A percentile compares a stretch with the other conserved stretches of the same genome.
These are phyloP conservation scores for Vireo griseus DNA, from an alignment of 2,797 vertebrate species.

Conservation along the genomic window DNA sequence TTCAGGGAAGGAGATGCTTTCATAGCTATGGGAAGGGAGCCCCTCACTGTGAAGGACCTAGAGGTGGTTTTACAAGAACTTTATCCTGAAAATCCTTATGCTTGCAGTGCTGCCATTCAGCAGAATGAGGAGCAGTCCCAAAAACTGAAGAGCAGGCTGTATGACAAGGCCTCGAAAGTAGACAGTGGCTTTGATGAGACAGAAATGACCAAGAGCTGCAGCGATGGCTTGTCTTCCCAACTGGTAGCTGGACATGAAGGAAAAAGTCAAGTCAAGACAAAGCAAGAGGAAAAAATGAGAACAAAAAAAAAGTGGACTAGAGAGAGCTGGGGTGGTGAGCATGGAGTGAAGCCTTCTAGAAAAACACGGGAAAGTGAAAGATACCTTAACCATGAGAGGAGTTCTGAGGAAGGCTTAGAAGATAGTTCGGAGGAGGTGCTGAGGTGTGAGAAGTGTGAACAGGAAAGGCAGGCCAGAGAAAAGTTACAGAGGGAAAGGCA, in stretches of 20 bases:
- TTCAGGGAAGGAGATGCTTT: slow-evolving; percentile 90
- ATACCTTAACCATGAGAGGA: slow-evolving; percentile 51
- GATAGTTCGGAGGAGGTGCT: slow-evolving; percentile 44
- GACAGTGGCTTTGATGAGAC: slow-evolving; percentile 79
- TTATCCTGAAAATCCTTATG: slow-evolving; percentile 80
- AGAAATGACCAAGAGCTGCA: slow-evolving; percentile 15
- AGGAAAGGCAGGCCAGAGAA: slow-evolving; percentile 57
- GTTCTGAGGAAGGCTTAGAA: slow-evolving; percentile 48
- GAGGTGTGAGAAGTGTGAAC: slow-evolving; percentile 74
- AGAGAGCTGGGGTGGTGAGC: slow-evolving; percentile 65
- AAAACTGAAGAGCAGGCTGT: slow-evolving; percentile 67
- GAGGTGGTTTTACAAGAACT: slow-evolving; percentile 88
- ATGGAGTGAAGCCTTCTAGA: slow-evolving; percentile 30
- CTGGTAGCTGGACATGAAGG: slow-evolving; percentile 51
- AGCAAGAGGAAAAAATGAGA: slow-evolving; percentile 64
- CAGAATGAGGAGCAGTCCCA: slow-evolving; percentile 80
- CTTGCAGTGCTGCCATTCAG: slow-evolving; percentile 69
- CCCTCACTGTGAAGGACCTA: slow-evolving; percentile 81
- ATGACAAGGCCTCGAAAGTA: slow-evolving; percentile 77
- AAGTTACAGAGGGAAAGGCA: slow-evolving; percentile 49
- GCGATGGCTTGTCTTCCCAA: not conserved
- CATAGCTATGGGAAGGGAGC: slow-evolving; percentile 86
- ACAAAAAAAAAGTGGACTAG: slow-evolving; percentile 72
- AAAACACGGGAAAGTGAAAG: slow-evolving; percentile 57
- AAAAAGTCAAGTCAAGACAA: slow-evolving; percentile 59